phyloP scores from a whole-genome alignment of 2,113 vertebrate genomes.

The Odocoileus virginianus region DNA sequence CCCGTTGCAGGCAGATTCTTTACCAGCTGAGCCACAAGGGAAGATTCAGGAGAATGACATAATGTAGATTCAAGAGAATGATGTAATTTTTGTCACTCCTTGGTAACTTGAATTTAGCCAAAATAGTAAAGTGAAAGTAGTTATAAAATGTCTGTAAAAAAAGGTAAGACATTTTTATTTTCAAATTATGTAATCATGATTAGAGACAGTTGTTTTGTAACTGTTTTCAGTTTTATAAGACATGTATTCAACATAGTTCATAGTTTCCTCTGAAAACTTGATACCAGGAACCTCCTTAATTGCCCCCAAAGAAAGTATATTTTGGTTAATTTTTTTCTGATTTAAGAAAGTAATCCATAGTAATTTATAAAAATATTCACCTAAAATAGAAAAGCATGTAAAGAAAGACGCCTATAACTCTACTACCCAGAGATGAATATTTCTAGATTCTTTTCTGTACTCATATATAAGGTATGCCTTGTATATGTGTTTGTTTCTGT shows the following conservation, averaged over 20 bases:
- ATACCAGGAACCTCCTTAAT: neutral
- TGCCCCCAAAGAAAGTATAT: neutral
- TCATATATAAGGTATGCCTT: neutral
- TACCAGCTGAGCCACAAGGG: neutral
- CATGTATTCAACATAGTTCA: neutral
- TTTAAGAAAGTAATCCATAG: conserved; percentile 9
- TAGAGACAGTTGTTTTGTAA: neutral
- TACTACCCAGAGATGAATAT: neutral
- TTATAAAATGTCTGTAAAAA: neutral
- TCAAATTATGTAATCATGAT: neutral
- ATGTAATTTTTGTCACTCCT: conserved; percentile 19
- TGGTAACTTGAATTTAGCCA: conserved; percentile 24
- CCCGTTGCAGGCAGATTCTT: neutral
- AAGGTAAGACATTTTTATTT: neutral
- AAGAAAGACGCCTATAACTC: neutral
- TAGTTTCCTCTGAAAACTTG: conserved; percentile 4
- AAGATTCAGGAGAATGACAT: neutral
- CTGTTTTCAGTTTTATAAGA: conserved; percentile 12
- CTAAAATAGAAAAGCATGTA: neutral
- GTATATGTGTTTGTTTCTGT: neutral
- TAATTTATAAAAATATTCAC: neutral
- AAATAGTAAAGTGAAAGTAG: conserved; percentile 9
- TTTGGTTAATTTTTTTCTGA: conserved; percentile 7
- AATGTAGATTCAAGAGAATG: neutral
- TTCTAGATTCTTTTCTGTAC: neutral